phyloP scores from a whole-genome alignment of 1,140 invertebrate species.

The Pristionchus pacificus region DNA sequence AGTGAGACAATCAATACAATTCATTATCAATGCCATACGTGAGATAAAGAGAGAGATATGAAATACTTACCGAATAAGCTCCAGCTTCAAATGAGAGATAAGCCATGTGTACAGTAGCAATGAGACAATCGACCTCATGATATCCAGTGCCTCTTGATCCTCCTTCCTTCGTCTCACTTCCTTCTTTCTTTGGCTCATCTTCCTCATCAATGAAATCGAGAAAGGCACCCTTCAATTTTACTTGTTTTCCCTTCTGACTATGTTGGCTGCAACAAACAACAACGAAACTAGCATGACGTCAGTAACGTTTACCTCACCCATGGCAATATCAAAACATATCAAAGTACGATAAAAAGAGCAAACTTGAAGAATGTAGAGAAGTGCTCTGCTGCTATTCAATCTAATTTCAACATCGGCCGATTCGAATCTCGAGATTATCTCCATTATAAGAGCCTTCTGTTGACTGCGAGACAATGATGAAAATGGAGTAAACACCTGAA shows the following conservation, averaged over 20 bases:
- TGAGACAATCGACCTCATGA: constrained; percentile 44
- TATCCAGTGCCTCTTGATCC: constrained; percentile 37
- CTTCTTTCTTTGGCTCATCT: constrained; percentile 25
- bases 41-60: constrained; percentile 4
- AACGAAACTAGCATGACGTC: background rate
- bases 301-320: background rate
- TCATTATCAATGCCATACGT: constrained; percentile 9
- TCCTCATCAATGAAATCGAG: constrained; percentile 43
- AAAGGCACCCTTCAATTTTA: constrained; percentile 47
- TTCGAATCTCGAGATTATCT: constrained; percentile 44
- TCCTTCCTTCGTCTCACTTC: constrained; percentile 7
- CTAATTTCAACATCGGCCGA: constrained; percentile 38
- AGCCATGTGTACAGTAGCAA: constrained; percentile 40
- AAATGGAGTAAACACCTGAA: constrained; percentile 10
- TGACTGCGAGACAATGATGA: constrained; percentile 16
- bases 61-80: constrained; percentile 39
- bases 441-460: constrained; percentile 19
- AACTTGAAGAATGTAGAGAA: constrained; percentile 55
- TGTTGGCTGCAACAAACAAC: constrained; percentile 9
- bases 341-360: constrained; percentile 10
- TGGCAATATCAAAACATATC: background rate
- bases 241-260: constrained; percentile 1
- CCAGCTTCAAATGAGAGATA: constrained; percentile 44
- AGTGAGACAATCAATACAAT: background rate
- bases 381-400: constrained; percentile 41